Evolutionary conservation across 2,113 vertebrate genomes (phyloP).

Genomic region (Eupsittula cactorum): DNA sequence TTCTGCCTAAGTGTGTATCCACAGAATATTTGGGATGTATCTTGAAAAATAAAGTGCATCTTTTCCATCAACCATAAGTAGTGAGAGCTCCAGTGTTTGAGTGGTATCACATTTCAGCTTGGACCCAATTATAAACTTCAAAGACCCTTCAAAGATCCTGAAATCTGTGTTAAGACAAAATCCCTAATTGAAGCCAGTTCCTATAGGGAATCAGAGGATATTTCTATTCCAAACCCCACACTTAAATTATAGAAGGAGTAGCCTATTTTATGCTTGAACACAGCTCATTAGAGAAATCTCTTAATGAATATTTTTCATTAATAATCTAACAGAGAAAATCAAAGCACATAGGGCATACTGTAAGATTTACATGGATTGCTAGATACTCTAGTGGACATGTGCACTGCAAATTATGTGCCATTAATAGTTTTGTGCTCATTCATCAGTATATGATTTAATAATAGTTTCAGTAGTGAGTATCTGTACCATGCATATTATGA

Average conservation of each 20-base stretch:
- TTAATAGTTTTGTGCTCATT: conserved; percentile 59
- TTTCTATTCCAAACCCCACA: conserved; percentile 9
- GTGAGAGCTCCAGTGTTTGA: background rate
- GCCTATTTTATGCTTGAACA: conserved; percentile 59
- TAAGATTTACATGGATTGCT: background rate
- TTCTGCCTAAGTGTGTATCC: background rate
- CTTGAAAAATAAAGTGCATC: background rate
- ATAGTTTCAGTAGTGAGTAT: conserved; percentile 6
- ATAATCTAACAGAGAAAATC: conserved; percentile 38
- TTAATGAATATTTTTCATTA: conserved; percentile 59
- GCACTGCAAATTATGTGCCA: background rate
- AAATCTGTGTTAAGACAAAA: conserved; percentile 62
- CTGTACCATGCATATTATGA: background rate
- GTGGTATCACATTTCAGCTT: background rate
- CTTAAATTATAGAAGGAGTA: conserved; percentile 59
- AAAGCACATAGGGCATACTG: conserved; percentile 27
- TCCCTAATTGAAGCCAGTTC: conserved; percentile 40
- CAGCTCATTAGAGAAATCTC: conserved; percentile 58
- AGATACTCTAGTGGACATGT: conserved; percentile 17
- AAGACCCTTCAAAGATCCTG: conserved; percentile 60
- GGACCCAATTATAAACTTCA: conserved; percentile 58
- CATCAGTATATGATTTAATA: conserved; percentile 32
- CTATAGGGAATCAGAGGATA: conserved; percentile 42
- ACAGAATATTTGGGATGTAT: background rate
- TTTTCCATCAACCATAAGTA: background rate